phyloP scores from a whole-genome alignment of 2,797 vertebrate genomes.

The Dryobates pubescens region DNA sequence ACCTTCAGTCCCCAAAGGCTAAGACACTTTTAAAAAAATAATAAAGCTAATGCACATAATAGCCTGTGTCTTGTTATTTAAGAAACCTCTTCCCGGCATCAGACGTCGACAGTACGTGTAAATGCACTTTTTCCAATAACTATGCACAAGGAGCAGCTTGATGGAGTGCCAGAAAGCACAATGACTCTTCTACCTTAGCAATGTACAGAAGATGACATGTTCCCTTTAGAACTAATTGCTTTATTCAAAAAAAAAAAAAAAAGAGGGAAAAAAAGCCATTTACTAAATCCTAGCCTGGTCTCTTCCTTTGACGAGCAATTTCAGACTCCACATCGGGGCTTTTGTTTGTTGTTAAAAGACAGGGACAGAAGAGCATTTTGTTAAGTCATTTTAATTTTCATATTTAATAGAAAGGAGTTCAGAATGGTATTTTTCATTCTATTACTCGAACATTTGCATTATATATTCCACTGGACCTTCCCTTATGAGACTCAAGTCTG shows the following conservation, averaged over 20 bases:
- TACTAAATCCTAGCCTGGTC: slow-evolving; percentile 64
- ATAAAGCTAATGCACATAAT: slow-evolving; percentile 59
- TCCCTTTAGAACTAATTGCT: slow-evolving; percentile 79
- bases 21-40: slow-evolving; percentile 53
- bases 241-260: slow-evolving; percentile 66
- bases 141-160: slow-evolving; percentile 46
- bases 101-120: slow-evolving; percentile 38
- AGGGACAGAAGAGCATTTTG: slow-evolving; percentile 66
- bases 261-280: slow-evolving; percentile 27
- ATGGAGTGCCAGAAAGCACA: slow-evolving; percentile 67
- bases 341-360: slow-evolving; percentile 76
- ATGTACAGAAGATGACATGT: slow-evolving; percentile 69
- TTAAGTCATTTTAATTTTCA: slow-evolving; percentile 76
- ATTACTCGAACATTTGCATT: slow-evolving; percentile 54
- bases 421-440: slow-evolving; percentile 69
- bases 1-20: slow-evolving; percentile 45
- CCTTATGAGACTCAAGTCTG: slow-evolving; percentile 50
- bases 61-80: slow-evolving; percentile 47
- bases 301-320: slow-evolving; percentile 76
- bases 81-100: slow-evolving; percentile 62
- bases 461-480: slow-evolving; percentile 26
- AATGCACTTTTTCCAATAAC: slow-evolving; percentile 56
- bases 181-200: slow-evolving; percentile 69
- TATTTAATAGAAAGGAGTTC: slow-evolving; percentile 73
- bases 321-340: slow-evolving; percentile 68